phyloP scores from a whole-genome alignment of 2,888 invertebrate species.

The Automeris io region DNA sequence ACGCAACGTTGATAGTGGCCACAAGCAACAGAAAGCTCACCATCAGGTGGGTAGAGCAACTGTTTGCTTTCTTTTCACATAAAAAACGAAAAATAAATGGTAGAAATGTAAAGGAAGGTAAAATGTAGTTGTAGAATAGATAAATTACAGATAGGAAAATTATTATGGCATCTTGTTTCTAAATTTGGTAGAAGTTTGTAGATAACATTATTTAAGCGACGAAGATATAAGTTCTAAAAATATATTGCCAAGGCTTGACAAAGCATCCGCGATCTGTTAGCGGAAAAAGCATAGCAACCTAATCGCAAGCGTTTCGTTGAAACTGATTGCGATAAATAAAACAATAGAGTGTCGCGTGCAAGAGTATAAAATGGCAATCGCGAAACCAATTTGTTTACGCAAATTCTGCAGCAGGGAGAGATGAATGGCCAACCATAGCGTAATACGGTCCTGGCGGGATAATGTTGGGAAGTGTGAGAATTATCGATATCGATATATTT shows the following conservation, averaged over 20 bases:
- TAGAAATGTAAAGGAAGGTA: too few relatives aligned
- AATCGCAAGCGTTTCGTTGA: slow-evolving; percentile 69
- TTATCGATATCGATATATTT: slow-evolving; percentile 23
- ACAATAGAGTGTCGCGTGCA: slow-evolving; percentile 72
- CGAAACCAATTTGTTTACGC: slow-evolving; percentile 78
- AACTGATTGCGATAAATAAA: slow-evolving; percentile 75
- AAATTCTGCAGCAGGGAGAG: slow-evolving; percentile 75
- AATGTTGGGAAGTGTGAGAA: slow-evolving; percentile 42
- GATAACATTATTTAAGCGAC: too few relatives aligned
- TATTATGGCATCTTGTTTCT: too few relatives aligned
- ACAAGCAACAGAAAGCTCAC: too few relatives aligned
- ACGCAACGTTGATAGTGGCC: too few relatives aligned
- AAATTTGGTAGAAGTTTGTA: too few relatives aligned
- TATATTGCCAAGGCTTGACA: slow-evolving; percentile 55
- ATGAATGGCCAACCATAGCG: slow-evolving; percentile 75
- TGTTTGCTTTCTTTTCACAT: too few relatives aligned
- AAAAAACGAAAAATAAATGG: too few relatives aligned
- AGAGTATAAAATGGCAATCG: slow-evolving; percentile 77
- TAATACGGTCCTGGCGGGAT: slow-evolving; percentile 62
- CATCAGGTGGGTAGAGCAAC: too few relatives aligned
- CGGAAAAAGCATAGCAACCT: slow-evolving; percentile 71
- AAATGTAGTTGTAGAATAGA: too few relatives aligned
- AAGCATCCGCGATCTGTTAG: slow-evolving; percentile 62
- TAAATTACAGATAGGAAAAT: too few relatives aligned
- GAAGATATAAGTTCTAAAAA: too few relatives aligned